Percentiles rank a stretch among this genome's conserved stretches.
Conservation (phyloP, 1,140 invertebrate genomes). For the Rhynchophorus ferrugineus region DNA sequence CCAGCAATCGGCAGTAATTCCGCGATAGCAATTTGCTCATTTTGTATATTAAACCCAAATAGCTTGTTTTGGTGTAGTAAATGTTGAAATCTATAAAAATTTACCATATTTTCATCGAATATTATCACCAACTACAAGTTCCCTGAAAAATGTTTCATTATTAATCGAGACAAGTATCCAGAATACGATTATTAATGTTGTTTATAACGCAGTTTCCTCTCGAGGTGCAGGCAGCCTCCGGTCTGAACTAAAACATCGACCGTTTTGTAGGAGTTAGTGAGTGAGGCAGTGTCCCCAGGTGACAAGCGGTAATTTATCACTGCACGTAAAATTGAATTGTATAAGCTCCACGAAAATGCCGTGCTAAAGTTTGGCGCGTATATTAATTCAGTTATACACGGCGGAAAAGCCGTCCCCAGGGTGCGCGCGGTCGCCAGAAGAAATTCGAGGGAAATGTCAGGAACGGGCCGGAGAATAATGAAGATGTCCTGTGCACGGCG, state of each 20-base stretch:
- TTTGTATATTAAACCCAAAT: too few species aligned
- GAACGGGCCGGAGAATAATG: background rate
- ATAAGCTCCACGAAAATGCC: slow-evolving; percentile 17
- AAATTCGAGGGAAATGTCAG: slow-evolving; percentile 1
- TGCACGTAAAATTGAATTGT: slow-evolving; percentile 21
- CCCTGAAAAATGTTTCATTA: too few species aligned
- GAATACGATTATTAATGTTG: too few species aligned
- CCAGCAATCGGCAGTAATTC: too few species aligned
- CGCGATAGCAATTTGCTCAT: too few species aligned
- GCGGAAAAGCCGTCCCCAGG: slow-evolving; percentile 7
- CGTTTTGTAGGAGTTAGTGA: slow-evolving; percentile 4
- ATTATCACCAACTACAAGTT: too few species aligned
- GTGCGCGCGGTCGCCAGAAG: background rate
- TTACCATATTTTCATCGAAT: too few species aligned
- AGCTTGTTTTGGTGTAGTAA: too few species aligned
- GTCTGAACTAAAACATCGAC: slow-evolving; percentile 6
- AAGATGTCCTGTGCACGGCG: background rate
- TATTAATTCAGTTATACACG: slow-evolving; percentile 21
- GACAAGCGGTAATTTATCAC: slow-evolving; percentile 19
- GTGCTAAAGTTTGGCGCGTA: slow-evolving; percentile 20
- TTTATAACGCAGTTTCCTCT: background rate
- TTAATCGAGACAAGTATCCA: too few species aligned
- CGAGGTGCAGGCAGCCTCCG: background rate
- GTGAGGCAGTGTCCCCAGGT: slow-evolving; percentile 17
- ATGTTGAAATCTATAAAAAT: too few species aligned